phyloP scores from a whole-genome alignment of 2,797 vertebrate genomes.

The Aeoliscus strigatus region DNA sequence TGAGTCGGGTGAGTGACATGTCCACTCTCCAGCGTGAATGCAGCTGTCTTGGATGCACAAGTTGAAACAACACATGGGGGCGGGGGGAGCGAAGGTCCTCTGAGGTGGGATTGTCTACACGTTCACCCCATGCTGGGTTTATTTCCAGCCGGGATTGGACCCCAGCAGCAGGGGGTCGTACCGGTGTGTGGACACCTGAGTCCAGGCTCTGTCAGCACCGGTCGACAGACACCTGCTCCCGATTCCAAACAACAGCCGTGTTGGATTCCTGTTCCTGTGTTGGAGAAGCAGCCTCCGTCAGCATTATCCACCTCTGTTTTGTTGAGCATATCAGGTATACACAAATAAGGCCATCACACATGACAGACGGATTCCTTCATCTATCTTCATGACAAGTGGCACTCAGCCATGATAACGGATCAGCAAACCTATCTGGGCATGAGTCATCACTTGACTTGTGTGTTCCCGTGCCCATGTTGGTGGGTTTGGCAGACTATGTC shows the following conservation, averaged over 20 bases:
- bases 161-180: slow-evolving; percentile 33
- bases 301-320: slow-evolving; percentile 34
- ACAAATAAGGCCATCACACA: slow-evolving; percentile 17
- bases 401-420: slow-evolving; percentile 35
- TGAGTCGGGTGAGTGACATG: no score
- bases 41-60: slow-evolving; percentile 51
- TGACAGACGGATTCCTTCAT: slow-evolving; percentile 23
- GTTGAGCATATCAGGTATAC: slow-evolving; percentile 15
- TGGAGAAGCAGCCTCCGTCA: slow-evolving; percentile 24
- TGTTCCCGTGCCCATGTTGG: slow-evolving; percentile 5
- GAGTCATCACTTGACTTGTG: slow-evolving; percentile 20
- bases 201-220: no score
- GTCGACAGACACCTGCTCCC: slow-evolving; percentile 36
- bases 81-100: no score
- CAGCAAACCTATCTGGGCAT: slow-evolving; percentile 39
- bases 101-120: slow-evolving; percentile 25
- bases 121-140: slow-evolving; percentile 22
- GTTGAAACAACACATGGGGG: slow-evolving; percentile 30
- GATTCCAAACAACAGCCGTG: slow-evolving; percentile 12
- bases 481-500: slow-evolving; percentile 10
- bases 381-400: slow-evolving; percentile 41
- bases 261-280: slow-evolving; percentile 34
- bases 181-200: slow-evolving; percentile 43
- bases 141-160: slow-evolving; percentile 29
- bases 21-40: no score